Conservation (phyloP, 2,888 invertebrate genomes). For the Atethmia centrago region DNA sequence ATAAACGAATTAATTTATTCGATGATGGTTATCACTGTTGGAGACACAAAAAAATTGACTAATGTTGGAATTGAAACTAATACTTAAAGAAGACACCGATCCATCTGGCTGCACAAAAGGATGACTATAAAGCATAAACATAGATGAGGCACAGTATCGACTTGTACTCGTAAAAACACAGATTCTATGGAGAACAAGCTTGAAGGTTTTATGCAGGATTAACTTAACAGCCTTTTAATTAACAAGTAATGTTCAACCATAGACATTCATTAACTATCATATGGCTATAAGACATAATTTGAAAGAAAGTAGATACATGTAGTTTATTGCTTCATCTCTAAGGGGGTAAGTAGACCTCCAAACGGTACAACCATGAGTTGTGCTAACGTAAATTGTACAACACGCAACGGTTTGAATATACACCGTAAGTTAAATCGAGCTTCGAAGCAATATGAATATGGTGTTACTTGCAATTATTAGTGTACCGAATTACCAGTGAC, state of each 20-base stretch:
- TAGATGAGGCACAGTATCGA: slow-evolving; percentile 2
- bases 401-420: slow-evolving; percentile 59
- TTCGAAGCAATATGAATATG: slow-evolving; percentile 50
- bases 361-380: slow-evolving; percentile 60
- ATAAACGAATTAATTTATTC: slow-evolving; percentile 34
- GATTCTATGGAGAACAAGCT: neutral
- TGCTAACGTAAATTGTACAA: slow-evolving; percentile 59
- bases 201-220: neutral
- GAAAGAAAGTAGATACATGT: slow-evolving; percentile 53
- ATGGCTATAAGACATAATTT: slow-evolving; percentile 42
- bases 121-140: neutral
- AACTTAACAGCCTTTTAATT: slow-evolving; percentile 23
- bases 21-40: slow-evolving; percentile 7
- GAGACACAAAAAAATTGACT: neutral
- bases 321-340: slow-evolving; percentile 49
- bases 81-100: neutral
- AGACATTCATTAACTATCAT: slow-evolving; percentile 29
- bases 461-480: slow-evolving; percentile 42
- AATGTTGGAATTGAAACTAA: neutral
- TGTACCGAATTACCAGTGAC: slow-evolving; percentile 11
- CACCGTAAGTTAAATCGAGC: slow-evolving; percentile 54
- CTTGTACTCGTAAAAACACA: neutral
- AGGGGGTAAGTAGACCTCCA: slow-evolving; percentile 58
- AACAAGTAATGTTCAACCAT: slow-evolving; percentile 13
- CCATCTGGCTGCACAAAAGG: neutral